These are phyloP conservation scores for Zonitis immaculata DNA, from an alignment of 2,888 invertebrate species.

Conservation along the genomic window DNA sequence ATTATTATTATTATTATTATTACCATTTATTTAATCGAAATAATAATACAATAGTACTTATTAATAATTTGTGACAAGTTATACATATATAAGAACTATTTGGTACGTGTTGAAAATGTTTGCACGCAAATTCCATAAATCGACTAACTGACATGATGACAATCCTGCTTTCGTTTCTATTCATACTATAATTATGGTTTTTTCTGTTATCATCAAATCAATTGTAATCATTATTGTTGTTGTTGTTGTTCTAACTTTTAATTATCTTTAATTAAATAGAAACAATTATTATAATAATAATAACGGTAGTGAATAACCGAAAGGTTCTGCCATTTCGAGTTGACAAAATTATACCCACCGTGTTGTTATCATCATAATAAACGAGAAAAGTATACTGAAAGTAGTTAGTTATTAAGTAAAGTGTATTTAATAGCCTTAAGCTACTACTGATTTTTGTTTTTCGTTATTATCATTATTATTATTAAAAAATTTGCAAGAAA, in stretches of 20 bases:
- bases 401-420: background rate
- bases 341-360: too few relatives aligned
- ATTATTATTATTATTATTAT: too few relatives aligned
- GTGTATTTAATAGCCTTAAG: background rate
- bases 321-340: conserved; percentile 16
- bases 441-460: background rate
- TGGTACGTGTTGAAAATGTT: conserved; percentile 1
- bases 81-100: too few relatives aligned
- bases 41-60: too few relatives aligned
- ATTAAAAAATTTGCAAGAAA: background rate
- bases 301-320: too few relatives aligned
- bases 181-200: background rate
- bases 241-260: too few relatives aligned
- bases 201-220: background rate
- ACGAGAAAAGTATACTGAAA: background rate
- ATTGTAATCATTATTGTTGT: background rate
- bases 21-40: too few relatives aligned
- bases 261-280: background rate
- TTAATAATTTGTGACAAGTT: conserved; percentile 1
- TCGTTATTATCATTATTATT: too few relatives aligned
- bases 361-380: background rate
- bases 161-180: background rate
- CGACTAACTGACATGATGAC: conserved; percentile 16
- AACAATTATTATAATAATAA: too few relatives aligned
- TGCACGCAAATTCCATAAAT: conserved; percentile 19